Percentiles rank a stretch among this genome's conserved stretches.
Evolutionary conservation across 2,797 vertebrate species (phyloP).

Genomic region (Lacerta viridis): DNA sequence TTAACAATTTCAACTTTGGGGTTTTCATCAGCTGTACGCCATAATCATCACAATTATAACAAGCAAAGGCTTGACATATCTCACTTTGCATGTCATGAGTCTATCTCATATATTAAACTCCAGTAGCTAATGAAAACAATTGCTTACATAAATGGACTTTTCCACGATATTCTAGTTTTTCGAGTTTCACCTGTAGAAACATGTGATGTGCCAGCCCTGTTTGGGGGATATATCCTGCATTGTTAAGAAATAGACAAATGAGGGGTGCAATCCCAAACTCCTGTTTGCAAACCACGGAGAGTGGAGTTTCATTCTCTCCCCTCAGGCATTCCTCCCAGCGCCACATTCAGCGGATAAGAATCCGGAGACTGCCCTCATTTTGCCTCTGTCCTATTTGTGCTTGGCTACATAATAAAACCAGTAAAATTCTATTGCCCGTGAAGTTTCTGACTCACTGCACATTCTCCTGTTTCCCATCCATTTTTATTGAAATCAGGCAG

Average conservation of each 20-base stretch:
- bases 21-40: too few species aligned
- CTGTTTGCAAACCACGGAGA: not conserved
- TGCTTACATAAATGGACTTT: too few species aligned
- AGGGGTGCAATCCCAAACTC: not conserved
- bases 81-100: too few species aligned
- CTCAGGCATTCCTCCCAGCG: not conserved
- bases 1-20: too few species aligned
- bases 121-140: too few species aligned
- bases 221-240: not conserved
- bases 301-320: not conserved
- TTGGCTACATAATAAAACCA: constrained; percentile 37
- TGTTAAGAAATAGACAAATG: not conserved
- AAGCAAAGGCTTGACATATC: too few species aligned
- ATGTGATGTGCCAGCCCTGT: not conserved
- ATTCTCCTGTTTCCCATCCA: constrained; percentile 67
- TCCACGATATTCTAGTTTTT: too few species aligned
- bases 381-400: constrained; percentile 13
- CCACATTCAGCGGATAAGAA: constrained; percentile 25
- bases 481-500: constrained; percentile 70
- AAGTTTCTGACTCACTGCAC: constrained; percentile 44
- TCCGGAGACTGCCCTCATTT: constrained; percentile 9
- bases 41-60: too few species aligned
- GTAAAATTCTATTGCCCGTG: constrained; percentile 58
- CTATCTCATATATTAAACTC: too few species aligned
- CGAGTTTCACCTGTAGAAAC: not conserved